These are phyloP conservation scores for Lepus timidus DNA, from an alignment of 2,113 vertebrate genomes.

Conservation along the genomic window DNA sequence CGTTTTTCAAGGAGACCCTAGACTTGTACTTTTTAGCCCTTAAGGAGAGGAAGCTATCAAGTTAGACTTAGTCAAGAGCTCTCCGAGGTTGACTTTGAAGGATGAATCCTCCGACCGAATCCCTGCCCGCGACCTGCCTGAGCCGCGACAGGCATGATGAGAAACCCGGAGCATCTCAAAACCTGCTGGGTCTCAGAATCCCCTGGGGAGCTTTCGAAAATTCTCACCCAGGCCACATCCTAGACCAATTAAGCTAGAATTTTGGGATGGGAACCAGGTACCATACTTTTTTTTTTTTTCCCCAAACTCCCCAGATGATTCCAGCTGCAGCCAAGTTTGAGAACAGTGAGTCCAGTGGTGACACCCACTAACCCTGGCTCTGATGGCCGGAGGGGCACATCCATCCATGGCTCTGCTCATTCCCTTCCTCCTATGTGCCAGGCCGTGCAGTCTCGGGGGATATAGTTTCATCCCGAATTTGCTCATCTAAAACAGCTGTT, in stretches of 20 bases:
- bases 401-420: rapidly evolving
- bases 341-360: not conserved
- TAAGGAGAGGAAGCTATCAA: not conserved
- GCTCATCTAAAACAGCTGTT: constrained; percentile 47
- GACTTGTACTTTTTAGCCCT: not conserved
- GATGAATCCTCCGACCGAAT: not conserved
- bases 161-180: not conserved
- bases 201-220: not conserved
- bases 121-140: not conserved
- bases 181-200: not conserved
- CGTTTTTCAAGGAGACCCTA: constrained; percentile 28
- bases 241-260: not conserved
- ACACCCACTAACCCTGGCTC: not conserved
- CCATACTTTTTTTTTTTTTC: not conserved
- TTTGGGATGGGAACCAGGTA: not conserved
- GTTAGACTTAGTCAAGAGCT: not conserved
- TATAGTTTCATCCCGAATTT: not conserved
- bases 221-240: not conserved
- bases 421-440: rapidly evolving
- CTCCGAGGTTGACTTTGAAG: not conserved
- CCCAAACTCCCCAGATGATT: not conserved
- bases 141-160: not conserved
- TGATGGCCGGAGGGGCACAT: rapidly evolving
- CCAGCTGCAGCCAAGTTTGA: not conserved
- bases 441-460: not conserved